These are phyloP conservation scores for Stercorarius parasiticus DNA, from an alignment of 2,113 vertebrate species.

Conservation along the genomic window DNA sequence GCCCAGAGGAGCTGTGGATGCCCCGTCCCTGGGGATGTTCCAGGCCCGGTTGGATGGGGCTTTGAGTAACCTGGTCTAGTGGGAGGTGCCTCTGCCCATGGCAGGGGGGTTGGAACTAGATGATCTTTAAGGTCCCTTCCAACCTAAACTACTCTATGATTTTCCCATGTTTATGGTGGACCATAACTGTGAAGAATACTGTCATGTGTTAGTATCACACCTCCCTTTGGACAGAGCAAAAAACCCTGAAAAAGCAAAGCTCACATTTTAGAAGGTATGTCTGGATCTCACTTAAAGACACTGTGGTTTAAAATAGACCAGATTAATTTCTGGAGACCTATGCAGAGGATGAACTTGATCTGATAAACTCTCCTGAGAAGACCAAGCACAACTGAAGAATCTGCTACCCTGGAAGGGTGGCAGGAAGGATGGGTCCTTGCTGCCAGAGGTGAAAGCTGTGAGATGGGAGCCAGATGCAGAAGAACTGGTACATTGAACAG, in stretches of 20 bases:
- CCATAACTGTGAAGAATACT: not conserved
- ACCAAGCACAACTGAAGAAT: not conserved
- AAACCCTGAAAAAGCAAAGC: not conserved
- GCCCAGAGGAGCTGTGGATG: no score
- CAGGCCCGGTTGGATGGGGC: no score
- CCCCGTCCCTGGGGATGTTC: no score
- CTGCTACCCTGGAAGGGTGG: not conserved
- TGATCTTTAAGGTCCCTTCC: no score
- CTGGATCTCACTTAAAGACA: not conserved
- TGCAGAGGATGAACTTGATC: not conserved
- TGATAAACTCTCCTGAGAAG: not conserved
- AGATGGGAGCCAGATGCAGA: not conserved
- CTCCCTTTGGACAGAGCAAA: not conserved
- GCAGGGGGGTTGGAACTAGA: not conserved
- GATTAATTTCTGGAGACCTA: not conserved
- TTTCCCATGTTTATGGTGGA: not conserved
- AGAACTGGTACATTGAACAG: no score
- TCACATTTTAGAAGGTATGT: not conserved
- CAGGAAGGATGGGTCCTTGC: not conserved
- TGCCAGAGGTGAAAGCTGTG: not conserved
- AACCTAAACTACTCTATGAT: not conserved
- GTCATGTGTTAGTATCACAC: not conserved
- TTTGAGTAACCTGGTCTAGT: no score
- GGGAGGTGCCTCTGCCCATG: no score
- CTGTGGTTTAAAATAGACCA: not conserved